Evolutionary conservation across 2,797 vertebrate genomes (phyloP).

Genomic region (Mastacembelus armatus): DNA sequence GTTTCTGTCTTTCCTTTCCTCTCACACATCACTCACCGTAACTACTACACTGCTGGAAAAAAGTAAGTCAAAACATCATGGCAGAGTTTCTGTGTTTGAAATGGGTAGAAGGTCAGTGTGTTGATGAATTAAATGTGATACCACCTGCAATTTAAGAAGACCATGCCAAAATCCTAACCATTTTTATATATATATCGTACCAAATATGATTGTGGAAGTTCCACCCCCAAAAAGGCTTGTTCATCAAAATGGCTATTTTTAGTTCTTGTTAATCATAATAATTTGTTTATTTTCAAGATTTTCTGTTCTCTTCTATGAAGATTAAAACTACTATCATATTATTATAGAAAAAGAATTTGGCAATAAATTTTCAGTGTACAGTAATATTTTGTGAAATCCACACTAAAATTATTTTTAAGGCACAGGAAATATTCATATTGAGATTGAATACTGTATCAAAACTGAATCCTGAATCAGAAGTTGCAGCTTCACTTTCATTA

Average conservation of each 20-base stretch:
- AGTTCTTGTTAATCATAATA: background rate
- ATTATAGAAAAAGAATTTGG: background rate
- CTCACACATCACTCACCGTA: conserved; percentile 58
- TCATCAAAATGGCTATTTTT: background rate
- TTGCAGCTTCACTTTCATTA: conserved; percentile 26
- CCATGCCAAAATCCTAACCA: background rate
- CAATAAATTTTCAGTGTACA: background rate
- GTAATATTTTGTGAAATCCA: background rate
- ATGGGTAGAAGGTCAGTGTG: conserved; percentile 9
- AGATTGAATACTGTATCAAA: conserved; percentile 14
- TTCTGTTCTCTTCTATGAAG: background rate
- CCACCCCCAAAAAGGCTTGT: background rate
- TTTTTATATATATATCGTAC: background rate
- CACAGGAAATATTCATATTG: background rate
- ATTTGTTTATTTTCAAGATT: background rate
- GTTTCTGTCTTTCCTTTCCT: conserved; percentile 67
- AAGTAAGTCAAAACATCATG: conserved; percentile 50
- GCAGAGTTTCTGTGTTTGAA: conserved; percentile 27
- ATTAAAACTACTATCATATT: background rate
- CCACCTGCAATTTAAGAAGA: conserved; percentile 17
- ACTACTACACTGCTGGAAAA: conserved; percentile 41
- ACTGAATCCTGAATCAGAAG: conserved; percentile 15
- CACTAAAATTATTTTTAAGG: background rate
- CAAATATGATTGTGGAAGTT: background rate
- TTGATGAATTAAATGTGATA: conserved; percentile 26